phyloP scores from a whole-genome alignment of 2,113 vertebrate species.

The Odobenus rosmarus region DNA sequence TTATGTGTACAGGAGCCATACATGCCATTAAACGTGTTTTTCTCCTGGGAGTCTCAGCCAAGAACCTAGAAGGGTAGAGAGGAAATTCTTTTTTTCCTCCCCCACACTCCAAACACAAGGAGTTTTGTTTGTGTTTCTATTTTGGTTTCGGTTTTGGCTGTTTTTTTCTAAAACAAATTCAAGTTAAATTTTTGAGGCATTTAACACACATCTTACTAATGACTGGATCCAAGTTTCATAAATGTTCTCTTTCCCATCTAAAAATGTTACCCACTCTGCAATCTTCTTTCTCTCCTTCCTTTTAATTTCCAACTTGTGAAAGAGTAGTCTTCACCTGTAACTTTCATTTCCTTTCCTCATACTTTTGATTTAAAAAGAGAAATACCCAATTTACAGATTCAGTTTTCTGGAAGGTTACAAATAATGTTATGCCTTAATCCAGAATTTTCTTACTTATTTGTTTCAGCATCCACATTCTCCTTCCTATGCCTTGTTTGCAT shows the following conservation, averaged over 20 bases:
- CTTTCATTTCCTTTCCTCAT: neutral
- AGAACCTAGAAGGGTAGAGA: neutral
- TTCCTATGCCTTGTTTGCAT: neutral
- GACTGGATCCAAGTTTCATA: neutral
- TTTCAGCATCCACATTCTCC: neutral
- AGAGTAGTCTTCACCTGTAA: neutral
- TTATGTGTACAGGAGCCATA: neutral
- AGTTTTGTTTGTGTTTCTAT: neutral
- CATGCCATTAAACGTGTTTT: neutral
- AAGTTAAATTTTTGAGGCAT: neutral
- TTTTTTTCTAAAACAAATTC: neutral
- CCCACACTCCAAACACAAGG: neutral
- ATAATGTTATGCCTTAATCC: neutral
- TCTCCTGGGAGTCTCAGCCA: neutral
- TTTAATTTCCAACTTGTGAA: conserved; percentile 30
- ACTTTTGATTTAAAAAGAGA: neutral
- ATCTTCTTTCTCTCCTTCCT: neutral
- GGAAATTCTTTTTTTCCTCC: neutral
- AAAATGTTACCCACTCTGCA: neutral
- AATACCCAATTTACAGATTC: neutral
- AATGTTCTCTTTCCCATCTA: neutral
- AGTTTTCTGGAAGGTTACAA: neutral
- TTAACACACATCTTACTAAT: neutral
- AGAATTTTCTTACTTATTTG: neutral
- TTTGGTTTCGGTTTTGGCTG: neutral